phyloP scores from a whole-genome alignment of 2,113 vertebrate species.

The Phaethon lepturus region DNA sequence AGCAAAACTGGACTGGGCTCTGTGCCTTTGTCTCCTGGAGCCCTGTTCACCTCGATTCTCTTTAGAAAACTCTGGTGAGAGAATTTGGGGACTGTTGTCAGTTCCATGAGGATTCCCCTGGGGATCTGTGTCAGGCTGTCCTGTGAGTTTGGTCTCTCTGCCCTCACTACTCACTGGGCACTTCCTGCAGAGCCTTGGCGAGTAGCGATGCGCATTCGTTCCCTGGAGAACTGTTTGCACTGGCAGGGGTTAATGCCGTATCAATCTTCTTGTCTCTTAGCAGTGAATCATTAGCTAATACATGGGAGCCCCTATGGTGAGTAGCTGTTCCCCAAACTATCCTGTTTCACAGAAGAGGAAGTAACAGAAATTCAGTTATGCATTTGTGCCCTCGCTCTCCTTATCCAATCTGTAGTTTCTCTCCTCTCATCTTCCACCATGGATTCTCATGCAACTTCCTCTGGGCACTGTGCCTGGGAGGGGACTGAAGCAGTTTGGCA shows the following conservation, averaged over 20 bases:
- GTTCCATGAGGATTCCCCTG: neutral
- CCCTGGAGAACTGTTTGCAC: neutral
- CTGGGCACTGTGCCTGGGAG: neutral
- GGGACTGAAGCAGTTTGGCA: neutral
- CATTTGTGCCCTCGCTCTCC: neutral
- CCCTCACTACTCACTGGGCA: neutral
- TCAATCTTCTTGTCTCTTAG: neutral
- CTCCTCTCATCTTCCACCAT: neutral
- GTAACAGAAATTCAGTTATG: neutral
- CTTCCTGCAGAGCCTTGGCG: neutral
- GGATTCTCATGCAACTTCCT: neutral
- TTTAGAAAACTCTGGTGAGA: neutral
- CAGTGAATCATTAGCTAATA: neutral
- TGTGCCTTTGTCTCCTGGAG: neutral
- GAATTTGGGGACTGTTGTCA: neutral
- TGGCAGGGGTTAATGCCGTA: neutral
- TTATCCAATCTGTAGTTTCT: neutral
- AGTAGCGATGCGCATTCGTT: neutral
- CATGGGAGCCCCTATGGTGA: rapidly evolving
- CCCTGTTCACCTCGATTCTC: neutral
- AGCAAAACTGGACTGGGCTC: neutral
- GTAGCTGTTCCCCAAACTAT: neutral
- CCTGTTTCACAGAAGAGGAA: neutral
- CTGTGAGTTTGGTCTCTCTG: neutral
- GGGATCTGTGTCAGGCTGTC: neutral